Base-by-base conservation (phyloP, 1,140 invertebrate species). In the Diachasmimorpha longicaudata region DNA sequence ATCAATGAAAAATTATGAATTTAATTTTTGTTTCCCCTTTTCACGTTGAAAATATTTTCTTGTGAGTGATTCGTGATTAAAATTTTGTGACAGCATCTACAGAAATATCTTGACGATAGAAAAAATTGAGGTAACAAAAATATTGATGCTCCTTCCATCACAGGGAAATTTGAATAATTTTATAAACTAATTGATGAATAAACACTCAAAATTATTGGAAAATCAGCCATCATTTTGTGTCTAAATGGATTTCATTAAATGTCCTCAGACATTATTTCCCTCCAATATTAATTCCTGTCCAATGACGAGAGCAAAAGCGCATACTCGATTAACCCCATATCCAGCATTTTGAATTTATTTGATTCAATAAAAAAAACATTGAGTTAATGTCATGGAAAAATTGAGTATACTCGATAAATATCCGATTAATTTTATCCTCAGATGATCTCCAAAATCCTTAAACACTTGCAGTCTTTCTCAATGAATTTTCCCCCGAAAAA, bases 301-400 rank as follows among this genome's bases (percentile, higher is more conserved):
- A 25, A 42, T 74, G 72, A 74, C 72, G 72, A 74, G 72, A 74
- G 72, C 37, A 67, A 74, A 68, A 74, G 58, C 72, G 72, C 72
- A 74, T 63, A 52, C 36, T 73, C 72, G 55, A 14, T 13, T 55
- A 55, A 16, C 13, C n/a, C 14, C 31, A 13, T 55, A 9, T 2
- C 14, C 23, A 63, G 19, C 19, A 25, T 63, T 25, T 25, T 48
- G 3, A 5, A 16, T 14, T 48, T 1, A 52, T 3, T 14, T 46
- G 11, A 46, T 52, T 52, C 48, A 52, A 52, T 16, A 2, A n/a
- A 42, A 42, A 10, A 42, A 10, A 42, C 1, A 55, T 55, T 55
- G 48, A 55, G 13, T 19, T 4, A 19, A 4, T 55, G 48, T 55
- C 6, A 16, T 19, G 6, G n/a, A 55, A 55, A 55, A 55, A 19